A percentile compares a stretch with the other conserved stretches of the same genome.
Evolutionary conservation across 2,888 invertebrate species (phyloP).

Genomic region (Eurytoma californica): DNA sequence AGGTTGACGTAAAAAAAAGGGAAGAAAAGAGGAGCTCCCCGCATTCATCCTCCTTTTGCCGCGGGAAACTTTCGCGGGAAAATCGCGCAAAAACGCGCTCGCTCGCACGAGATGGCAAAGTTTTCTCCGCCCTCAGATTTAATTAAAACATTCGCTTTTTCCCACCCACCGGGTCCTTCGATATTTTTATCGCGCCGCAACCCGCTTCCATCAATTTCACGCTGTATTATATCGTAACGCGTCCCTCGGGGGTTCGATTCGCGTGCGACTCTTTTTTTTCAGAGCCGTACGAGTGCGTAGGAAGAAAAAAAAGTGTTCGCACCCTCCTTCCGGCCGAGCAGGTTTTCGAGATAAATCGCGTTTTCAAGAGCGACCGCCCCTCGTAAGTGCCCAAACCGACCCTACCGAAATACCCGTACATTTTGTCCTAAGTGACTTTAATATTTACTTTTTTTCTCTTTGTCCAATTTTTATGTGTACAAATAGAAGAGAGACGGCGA

Average conservation of each 20-base stretch:
- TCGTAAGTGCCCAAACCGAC: no score
- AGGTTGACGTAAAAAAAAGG: no score
- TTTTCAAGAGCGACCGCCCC: slow-evolving; percentile 41
- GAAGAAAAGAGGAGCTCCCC: background rate
- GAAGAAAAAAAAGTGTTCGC: slow-evolving; percentile 52
- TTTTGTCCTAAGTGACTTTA: no score
- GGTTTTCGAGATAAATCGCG: slow-evolving; percentile 63
- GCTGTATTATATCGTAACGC: slow-evolving; percentile 11
- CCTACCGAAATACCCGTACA: no score
- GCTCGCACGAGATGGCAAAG: slow-evolving; percentile 22
- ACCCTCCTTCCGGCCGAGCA: slow-evolving; percentile 65
- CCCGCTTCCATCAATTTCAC: slow-evolving; percentile 46
- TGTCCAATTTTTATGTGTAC: background rate
- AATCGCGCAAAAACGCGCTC: slow-evolving; percentile 28
- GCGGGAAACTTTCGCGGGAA: slow-evolving; percentile 16
- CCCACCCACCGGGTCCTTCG: slow-evolving; percentile 26
- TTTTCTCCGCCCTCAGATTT: slow-evolving; percentile 44
- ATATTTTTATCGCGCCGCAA: slow-evolving; percentile 47
- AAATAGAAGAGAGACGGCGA: background rate
- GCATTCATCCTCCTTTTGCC: background rate
- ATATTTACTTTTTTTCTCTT: background rate
- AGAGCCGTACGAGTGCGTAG: slow-evolving; percentile 4
- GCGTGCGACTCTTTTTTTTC: background rate
- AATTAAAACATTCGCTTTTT: slow-evolving; percentile 54
- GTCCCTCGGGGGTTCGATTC: background rate